Conservation (phyloP, 2,113 vertebrate genomes). For the Atherinomorus stipes region DNA sequence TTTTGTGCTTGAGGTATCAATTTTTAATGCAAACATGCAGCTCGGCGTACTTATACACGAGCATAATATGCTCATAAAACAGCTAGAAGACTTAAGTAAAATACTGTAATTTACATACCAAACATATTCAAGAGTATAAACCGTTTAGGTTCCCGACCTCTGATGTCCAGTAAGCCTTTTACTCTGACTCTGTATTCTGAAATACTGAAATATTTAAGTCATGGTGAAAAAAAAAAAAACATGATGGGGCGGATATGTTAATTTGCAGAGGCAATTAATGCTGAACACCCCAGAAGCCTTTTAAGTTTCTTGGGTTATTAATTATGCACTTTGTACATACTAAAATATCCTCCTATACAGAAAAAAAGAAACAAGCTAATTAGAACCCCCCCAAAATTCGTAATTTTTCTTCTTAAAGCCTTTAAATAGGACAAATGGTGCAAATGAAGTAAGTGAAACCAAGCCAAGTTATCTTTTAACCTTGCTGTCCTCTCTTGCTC, state of each 20-base stretch:
- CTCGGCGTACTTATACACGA: not conserved
- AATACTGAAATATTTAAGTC: slow-evolving; percentile 62
- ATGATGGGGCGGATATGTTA: slow-evolving; percentile 75
- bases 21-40: not conserved
- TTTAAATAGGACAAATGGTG: slow-evolving; percentile 75
- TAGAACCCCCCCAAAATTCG: slow-evolving; percentile 61
- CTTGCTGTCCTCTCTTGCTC: slow-evolving; percentile 36
- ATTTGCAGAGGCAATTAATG: slow-evolving; percentile 79
- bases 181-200: slow-evolving; percentile 10
- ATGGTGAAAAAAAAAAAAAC: slow-evolving; percentile 62
- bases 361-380: slow-evolving; percentile 71
- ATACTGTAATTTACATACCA: not conserved
- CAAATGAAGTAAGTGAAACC: slow-evolving; percentile 75
- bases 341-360: slow-evolving; percentile 78
- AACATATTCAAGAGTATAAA: not conserved
- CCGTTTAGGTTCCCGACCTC: slow-evolving; percentile 41
- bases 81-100: not conserved
- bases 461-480: slow-evolving; percentile 71
- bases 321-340: slow-evolving; percentile 85
- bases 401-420: slow-evolving; percentile 65
- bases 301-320: slow-evolving; percentile 82
- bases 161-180: slow-evolving; percentile 29
- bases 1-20: not conserved
- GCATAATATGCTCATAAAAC: not conserved
- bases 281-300: slow-evolving; percentile 78